These are phyloP conservation scores for Glomeris maerens DNA, from an alignment of 1,140 invertebrate species.

Conservation along the genomic window DNA sequence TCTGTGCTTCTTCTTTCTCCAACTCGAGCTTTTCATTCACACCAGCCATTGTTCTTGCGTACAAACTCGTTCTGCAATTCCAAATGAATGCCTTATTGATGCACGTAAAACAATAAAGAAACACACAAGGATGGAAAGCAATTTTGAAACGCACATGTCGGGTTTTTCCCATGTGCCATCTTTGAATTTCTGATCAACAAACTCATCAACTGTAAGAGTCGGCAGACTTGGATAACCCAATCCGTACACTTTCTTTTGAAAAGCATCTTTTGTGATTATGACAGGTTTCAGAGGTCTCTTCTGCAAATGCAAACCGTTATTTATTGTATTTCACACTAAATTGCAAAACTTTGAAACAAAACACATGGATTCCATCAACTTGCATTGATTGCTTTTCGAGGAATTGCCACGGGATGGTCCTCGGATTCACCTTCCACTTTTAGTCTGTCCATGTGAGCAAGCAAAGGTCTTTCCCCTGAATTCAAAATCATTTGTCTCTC, in stretches of 20 bases:
- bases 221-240: conserved; percentile 87
- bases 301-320: conserved; percentile 1
- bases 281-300: conserved; percentile 61
- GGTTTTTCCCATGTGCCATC: conserved; percentile 48
- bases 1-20: conserved; percentile 40
- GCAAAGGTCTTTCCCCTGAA: too few species aligned
- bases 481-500: too few species aligned
- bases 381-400: not conserved
- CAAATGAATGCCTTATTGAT: conserved; percentile 13
- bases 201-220: conserved; percentile 82
- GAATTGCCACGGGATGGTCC: not conserved
- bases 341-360: conserved; percentile 1
- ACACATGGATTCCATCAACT: not conserved
- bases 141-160: conserved; percentile 2
- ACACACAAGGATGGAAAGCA: not conserved
- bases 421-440: conserved; percentile 8
- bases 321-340: not conserved
- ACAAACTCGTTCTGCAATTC: conserved; percentile 16
- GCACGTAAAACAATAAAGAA: conserved; percentile 11
- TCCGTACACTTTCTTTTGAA: conserved; percentile 88
- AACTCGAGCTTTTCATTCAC: conserved; percentile 28
- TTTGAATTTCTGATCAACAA: conserved; percentile 73
- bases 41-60: conserved; percentile 24
- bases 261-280: conserved; percentile 74
- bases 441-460: conserved; percentile 4